Percentiles rank a stretch among this genome's conserved stretches.
Conservation (phyloP, 2,888 invertebrate genomes). For the Dryobota labecula region DNA sequence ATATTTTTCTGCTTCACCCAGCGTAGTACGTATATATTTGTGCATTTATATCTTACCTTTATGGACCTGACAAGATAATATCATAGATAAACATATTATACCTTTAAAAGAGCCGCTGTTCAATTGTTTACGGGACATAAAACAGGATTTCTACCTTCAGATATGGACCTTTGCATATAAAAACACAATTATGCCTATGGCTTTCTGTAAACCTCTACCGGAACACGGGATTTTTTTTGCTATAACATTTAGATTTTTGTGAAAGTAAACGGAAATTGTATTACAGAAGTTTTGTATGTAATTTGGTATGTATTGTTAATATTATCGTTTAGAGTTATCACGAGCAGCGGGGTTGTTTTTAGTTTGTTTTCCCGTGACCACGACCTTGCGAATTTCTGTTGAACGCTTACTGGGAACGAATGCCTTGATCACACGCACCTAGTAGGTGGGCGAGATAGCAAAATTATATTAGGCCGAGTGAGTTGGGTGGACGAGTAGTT, state of each 20-base stretch:
- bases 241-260: constrained; percentile 36
- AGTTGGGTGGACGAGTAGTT: too few relatives aligned
- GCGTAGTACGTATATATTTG: constrained; percentile 3
- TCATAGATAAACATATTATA: constrained; percentile 41
- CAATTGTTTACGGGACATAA: constrained; percentile 57
- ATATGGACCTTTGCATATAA: constrained; percentile 58
- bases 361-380: constrained; percentile 16
- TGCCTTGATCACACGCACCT: too few relatives aligned
- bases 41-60: constrained; percentile 1
- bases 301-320: constrained; percentile 29
- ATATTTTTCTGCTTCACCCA: constrained; percentile 14
- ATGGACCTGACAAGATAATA: constrained; percentile 39
- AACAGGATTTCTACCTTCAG: constrained; percentile 46
- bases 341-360: constrained; percentile 19
- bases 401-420: background rate
- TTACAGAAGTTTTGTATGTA: constrained; percentile 6
- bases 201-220: constrained; percentile 26
- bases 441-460: too few relatives aligned
- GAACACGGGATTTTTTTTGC: constrained; percentile 26
- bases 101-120: constrained; percentile 23
- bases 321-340: constrained; percentile 18
- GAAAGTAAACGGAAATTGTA: constrained; percentile 22
- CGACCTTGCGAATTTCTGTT: constrained; percentile 18
- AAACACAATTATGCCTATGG: constrained; percentile 50
- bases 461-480: too few relatives aligned